Base-by-base conservation (phyloP, 2,113 vertebrate species). In the Meles meles region DNA sequence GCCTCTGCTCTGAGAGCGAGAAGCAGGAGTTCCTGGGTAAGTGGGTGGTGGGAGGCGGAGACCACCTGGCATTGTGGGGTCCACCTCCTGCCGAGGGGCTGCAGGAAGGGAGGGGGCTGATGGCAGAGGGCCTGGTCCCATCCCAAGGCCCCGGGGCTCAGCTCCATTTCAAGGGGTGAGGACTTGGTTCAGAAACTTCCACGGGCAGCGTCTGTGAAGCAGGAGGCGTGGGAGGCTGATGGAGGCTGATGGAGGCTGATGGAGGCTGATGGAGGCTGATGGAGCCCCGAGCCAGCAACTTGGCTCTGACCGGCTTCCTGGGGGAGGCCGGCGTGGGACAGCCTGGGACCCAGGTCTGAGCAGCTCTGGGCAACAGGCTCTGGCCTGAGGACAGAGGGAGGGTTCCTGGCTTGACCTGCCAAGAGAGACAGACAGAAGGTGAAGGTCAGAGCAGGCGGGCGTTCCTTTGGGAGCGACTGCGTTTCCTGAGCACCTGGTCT, bases 21-120 rank as follows among this genome's bases (percentile, higher is more conserved):
- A 98, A 98, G 94, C 92, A 90, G 42, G 98, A 93, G 25, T 98
- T 99, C 89, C 90, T 98, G 71, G 96, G 98, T 98, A 34, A 98
- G 98, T 31, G 14, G 7, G 42, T 90, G 55, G 67, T 37, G 0
- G 49, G 61, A 0, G 27, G 5, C 37, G 20, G 63, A 71, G 69
- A 12, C 18, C n/a, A 17, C 67, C 18, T 25, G 71, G 37, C 18
- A 1, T 42, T 39, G 27, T 37, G 47, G 2, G 17, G 31, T 14
- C 81, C 57, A 2, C 25, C 59, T 15, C 13, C 29, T 2, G 3
- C 72, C 7, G 67, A n/a, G 31, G 39, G 4, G 77, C 88, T 20
- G 3, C n/a, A 5, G n/a, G 77, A 13, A 34, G 76, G 71, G 5
- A 57, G 3, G 4, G 88, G 55, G 21, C 10, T 8, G 10, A 2